Evolutionary conservation across 2,113 vertebrate species (phyloP).

Genomic region (Camelus dromedarius): DNA sequence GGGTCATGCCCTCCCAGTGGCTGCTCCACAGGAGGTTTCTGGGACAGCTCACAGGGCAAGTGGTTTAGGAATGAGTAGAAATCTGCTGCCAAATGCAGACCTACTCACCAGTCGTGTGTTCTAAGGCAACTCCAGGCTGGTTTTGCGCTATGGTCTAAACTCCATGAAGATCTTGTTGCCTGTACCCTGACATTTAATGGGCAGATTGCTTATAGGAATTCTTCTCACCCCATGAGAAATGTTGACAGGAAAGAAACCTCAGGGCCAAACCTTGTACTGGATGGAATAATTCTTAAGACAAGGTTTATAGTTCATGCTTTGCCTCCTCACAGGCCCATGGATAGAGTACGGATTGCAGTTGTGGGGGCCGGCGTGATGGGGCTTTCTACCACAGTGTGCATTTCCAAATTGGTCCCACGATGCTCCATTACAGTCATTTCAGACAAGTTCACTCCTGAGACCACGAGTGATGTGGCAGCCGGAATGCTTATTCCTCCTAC

Average conservation of each 20-base stretch:
- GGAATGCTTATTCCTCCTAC: constrained; percentile 91
- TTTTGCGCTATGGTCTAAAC: background rate
- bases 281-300: background rate
- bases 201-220: background rate
- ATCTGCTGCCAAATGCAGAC: background rate
- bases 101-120: background rate
- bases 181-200: background rate
- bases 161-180: background rate
- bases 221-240: background rate
- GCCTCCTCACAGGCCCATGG: constrained; percentile 73
- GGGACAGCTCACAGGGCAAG: background rate
- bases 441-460: constrained; percentile 93
- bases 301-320: background rate
- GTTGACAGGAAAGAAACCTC: background rate
- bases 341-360: constrained; percentile 85
- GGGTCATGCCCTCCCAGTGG: background rate
- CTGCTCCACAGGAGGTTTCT: background rate
- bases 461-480: constrained; percentile 94
- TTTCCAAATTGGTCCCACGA: constrained; percentile 86
- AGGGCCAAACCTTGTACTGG: background rate
- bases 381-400: constrained; percentile 92
- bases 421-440: constrained; percentile 91
- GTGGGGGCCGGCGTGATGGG: constrained; percentile 94
- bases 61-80: background rate
- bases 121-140: background rate